Evolutionary conservation across 2,113 vertebrate genomes (phyloP).

Genomic region (Ivindomyrus marchei): DNA sequence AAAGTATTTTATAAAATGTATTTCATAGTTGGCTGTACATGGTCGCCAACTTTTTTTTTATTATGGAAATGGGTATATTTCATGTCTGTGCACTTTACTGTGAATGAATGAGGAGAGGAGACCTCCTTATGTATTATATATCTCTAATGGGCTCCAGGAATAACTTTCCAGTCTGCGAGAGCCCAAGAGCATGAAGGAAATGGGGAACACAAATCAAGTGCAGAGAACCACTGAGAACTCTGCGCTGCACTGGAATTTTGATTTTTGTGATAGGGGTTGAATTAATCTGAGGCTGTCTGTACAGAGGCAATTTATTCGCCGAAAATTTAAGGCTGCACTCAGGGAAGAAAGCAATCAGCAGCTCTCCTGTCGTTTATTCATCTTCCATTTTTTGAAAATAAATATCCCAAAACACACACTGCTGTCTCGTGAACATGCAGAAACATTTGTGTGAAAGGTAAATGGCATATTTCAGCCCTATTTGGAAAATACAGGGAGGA

Average conservation of each 20-base stretch:
- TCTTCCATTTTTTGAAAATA: background rate
- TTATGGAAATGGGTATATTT: slow-evolving; percentile 11
- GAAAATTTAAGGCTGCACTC: background rate
- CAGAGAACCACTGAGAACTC: background rate
- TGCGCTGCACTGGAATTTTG: background rate
- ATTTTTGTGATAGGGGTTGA: slow-evolving; percentile 7
- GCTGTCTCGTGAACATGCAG: background rate
- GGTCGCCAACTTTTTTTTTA: background rate
- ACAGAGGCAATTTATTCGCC: slow-evolving; percentile 3
- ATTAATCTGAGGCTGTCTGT: slow-evolving; percentile 9
- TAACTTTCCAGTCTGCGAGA: background rate
- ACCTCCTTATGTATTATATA: slow-evolving; percentile 9
- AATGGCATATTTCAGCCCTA: background rate
- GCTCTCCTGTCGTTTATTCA: background rate
- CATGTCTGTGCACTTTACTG: background rate
- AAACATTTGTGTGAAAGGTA: background rate
- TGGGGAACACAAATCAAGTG: slow-evolving; percentile 14
- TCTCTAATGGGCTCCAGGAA: slow-evolving; percentile 7
- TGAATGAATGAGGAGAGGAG: background rate
- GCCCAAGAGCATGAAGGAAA: slow-evolving; percentile 2
- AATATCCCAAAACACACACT: background rate
- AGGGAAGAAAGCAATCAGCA: background rate
- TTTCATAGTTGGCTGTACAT: background rate
- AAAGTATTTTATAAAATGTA: background rate
- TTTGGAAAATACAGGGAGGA: background rate